Percentiles rank a stretch among this genome's conserved stretches.
These are phyloP conservation scores for Dicyrtomina minuta DNA, from an alignment of 2,888 invertebrate species.

Conservation along the genomic window DNA sequence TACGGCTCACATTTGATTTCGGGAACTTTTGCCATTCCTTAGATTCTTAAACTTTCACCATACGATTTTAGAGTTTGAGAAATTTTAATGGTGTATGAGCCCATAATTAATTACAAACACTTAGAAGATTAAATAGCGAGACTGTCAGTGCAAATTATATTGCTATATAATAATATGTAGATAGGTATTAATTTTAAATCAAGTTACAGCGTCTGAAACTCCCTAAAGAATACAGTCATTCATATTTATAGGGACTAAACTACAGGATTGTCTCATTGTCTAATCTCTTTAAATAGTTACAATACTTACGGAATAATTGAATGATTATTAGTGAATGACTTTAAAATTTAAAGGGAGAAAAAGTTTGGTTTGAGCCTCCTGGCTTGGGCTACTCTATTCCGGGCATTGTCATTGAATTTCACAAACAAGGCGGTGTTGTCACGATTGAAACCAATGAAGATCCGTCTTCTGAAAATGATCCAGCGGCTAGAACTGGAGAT, in stretches of 20 bases:
- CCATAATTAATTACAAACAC: no score
- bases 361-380: conserved; percentile 93
- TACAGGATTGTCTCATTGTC: background rate
- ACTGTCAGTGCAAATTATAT: no score
- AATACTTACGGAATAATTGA: background rate
- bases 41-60: no score
- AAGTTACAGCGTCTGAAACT: no score
- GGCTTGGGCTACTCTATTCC: conserved; percentile 62
- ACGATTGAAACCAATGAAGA: conserved; percentile 71
- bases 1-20: no score
- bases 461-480: conserved; percentile 9
- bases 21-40: no score
- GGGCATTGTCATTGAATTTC: conserved; percentile 85
- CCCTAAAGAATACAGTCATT: no score
- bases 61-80: no score
- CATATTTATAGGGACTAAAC: background rate
- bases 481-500: conserved; percentile 8
- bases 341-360: conserved; percentile 66
- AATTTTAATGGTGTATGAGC: no score
- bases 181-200: no score
- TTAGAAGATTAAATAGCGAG: no score
- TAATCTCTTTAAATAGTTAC: background rate
- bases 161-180: no score
- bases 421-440: conserved; percentile 84
- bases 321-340: background rate